Evolutionary conservation across 2,888 invertebrate genomes (phyloP).

Genomic region (Geophilus truncorum): DNA sequence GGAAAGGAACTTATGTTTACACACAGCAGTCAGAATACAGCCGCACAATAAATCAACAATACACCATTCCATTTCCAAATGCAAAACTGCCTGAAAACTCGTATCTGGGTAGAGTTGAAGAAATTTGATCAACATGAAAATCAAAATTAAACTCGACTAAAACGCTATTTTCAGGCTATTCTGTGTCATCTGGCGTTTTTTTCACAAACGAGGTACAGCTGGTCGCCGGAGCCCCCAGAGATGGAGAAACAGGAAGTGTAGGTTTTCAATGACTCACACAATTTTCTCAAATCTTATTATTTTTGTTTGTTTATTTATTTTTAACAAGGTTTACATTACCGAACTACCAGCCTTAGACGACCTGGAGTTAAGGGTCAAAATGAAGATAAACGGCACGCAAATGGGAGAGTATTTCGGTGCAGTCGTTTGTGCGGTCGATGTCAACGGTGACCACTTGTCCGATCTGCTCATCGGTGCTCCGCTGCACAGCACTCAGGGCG

Average conservation of each 20-base stretch:
- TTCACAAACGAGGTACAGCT: neutral
- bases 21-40: neutral
- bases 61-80: neutral
- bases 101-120: neutral
- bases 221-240: neutral
- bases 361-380: no score
- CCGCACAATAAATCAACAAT: neutral
- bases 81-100: neutral
- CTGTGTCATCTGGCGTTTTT: neutral
- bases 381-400: no score
- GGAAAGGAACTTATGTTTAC: neutral
- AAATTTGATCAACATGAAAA: neutral
- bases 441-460: constrained; percentile 44
- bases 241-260: neutral
- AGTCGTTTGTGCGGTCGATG: constrained; percentile 43
- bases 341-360: no score
- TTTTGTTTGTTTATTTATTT: no score
- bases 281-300: no score
- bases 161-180: neutral
- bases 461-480: constrained; percentile 47
- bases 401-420: constrained; percentile 45
- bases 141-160: neutral
- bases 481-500: constrained; percentile 38
- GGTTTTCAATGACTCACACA: neutral
- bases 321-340: no score